phyloP scores from a whole-genome alignment of 2,113 vertebrate genomes.

The Dasyprocta punctata region DNA sequence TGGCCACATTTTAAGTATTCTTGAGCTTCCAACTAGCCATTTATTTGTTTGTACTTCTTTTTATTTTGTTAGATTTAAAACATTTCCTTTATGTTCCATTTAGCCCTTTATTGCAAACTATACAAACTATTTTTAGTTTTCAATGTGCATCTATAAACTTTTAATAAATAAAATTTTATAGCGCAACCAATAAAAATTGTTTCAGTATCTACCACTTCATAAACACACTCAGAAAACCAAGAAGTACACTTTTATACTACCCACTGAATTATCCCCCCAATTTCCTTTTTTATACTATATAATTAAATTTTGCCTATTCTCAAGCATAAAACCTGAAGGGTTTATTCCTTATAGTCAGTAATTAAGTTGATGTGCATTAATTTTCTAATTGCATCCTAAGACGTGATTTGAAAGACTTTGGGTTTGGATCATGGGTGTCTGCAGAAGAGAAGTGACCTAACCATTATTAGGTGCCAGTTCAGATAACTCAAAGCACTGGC shows the following conservation, averaged over 20 bases:
- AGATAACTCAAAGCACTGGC: neutral
- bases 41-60: neutral
- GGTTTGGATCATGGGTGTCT: neutral
- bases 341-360: neutral
- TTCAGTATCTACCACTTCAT: neutral
- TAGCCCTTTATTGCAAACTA: neutral
- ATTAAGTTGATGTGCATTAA: neutral
- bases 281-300: neutral
- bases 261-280: neutral
- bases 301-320: neutral
- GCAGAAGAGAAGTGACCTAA: neutral
- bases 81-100: neutral
- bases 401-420: neutral
- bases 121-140: conserved; percentile 14
- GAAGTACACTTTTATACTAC: neutral
- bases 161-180: neutral
- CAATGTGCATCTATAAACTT: neutral
- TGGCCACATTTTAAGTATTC: neutral
- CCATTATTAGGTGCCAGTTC: rapidly evolving
- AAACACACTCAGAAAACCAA: neutral
- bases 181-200: neutral
- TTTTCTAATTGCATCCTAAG: neutral
- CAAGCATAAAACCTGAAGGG: neutral
- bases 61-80: neutral
- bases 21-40: neutral